Conservation (phyloP, 2,888 invertebrate species). For the Monopis laevigella region DNA sequence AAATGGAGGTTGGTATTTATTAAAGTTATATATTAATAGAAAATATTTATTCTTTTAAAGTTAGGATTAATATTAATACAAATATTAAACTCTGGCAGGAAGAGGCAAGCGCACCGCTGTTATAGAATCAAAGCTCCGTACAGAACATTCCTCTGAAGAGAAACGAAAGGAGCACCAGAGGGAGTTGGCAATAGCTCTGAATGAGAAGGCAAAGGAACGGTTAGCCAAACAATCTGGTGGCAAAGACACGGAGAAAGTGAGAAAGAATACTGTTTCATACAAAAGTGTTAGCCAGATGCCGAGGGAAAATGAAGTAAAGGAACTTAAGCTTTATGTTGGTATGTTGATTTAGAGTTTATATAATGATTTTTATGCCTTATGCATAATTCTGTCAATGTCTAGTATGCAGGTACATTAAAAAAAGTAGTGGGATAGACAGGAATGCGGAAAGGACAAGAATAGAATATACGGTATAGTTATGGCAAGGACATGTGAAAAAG, state of each 20-base stretch:
- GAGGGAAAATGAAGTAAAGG: conserved; percentile 90
- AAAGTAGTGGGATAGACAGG: too few species aligned
- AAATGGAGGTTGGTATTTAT: conserved; percentile 58
- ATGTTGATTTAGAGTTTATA: too few species aligned
- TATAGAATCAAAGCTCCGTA: conserved; percentile 90
- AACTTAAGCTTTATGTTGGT: conserved; percentile 95
- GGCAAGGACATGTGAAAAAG: too few species aligned
- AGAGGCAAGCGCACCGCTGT: conserved; percentile 89
- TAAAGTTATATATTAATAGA: too few species aligned
- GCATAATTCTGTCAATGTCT: too few species aligned
- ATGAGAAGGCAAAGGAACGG: conserved; percentile 92
- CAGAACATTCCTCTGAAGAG: conserved; percentile 96
- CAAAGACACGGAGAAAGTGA: conserved; percentile 86
- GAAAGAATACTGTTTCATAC: conserved; percentile 96
- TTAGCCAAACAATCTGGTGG: conserved; percentile 87
- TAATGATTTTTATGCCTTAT: too few species aligned
- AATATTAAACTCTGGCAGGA: conserved; percentile 31
- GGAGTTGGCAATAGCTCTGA: conserved; percentile 88
- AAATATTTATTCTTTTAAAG: too few species aligned
- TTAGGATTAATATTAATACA: neutral
- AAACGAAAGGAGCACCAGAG: conserved; percentile 97
- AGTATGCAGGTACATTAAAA: too few species aligned
- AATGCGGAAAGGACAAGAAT: too few species aligned
- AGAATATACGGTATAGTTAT: too few species aligned
- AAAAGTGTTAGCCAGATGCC: conserved; percentile 94